A percentile compares a stretch with the other conserved stretches of the same genome.
Evolutionary conservation across 2,888 invertebrate species (phyloP).

Genomic region (Limenitis camilla): DNA sequence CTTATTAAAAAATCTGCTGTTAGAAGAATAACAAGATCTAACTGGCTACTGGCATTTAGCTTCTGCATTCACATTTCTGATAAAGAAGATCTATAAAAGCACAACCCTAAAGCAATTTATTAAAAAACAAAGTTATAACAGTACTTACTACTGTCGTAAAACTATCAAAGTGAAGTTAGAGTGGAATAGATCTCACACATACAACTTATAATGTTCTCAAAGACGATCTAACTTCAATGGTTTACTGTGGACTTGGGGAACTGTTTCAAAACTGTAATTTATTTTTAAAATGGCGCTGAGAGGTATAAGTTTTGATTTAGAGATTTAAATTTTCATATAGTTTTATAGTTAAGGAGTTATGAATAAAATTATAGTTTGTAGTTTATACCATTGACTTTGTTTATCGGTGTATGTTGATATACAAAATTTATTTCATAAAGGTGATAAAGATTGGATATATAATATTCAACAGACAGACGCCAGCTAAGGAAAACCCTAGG

Average conservation of each 20-base stretch:
- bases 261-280: not conserved
- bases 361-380: no score
- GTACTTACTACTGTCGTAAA: conserved; percentile 6
- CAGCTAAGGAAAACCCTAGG: no score
- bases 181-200: conserved; percentile 8
- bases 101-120: not conserved
- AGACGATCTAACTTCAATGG: conserved; percentile 18
- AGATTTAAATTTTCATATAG: not conserved
- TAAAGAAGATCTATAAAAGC: not conserved
- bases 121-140: not conserved
- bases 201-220: conserved; percentile 3
- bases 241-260: conserved; percentile 1
- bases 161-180: conserved; percentile 17
- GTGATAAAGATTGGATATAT: no score
- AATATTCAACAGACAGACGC: no score
- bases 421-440: no score
- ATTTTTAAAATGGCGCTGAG: not conserved
- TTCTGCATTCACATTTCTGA: not conserved
- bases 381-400: no score
- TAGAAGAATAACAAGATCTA: no score
- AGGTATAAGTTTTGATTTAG: not conserved
- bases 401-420: no score
- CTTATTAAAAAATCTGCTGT: no score
- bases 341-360: no score
- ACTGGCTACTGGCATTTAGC: no score